These are phyloP conservation scores for Condylostylus longicornis DNA, from an alignment of 1,140 invertebrate species.

Conservation along the genomic window DNA sequence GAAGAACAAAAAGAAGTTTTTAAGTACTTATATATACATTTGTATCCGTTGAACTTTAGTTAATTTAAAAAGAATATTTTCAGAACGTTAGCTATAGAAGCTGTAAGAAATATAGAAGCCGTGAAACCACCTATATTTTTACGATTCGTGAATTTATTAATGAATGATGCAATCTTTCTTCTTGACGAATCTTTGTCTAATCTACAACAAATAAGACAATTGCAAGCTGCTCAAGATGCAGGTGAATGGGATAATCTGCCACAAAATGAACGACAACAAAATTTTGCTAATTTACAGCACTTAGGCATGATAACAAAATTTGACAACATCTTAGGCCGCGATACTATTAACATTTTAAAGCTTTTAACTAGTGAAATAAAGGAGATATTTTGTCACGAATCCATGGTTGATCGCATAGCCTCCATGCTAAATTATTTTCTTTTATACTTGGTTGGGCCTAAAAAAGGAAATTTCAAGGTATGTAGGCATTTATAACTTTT, in stretches of 20 bases:
- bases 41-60: not conserved
- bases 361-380: conserved; percentile 71
- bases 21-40: conserved; percentile 38
- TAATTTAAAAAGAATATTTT: conserved; percentile 14
- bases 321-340: conserved; percentile 80
- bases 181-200: conserved; percentile 74
- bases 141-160: conserved; percentile 83
- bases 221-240: conserved; percentile 53
- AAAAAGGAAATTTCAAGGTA: conserved; percentile 75
- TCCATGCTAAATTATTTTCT: conserved; percentile 94
- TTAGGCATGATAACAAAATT: conserved; percentile 73
- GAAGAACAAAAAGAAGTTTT: conserved; percentile 58
- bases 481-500: conserved; percentile 1
- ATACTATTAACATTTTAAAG: conserved; percentile 75
- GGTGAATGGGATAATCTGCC: conserved; percentile 63
- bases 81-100: conserved; percentile 58
- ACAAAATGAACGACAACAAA: conserved; percentile 58
- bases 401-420: conserved; percentile 84
- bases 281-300: conserved; percentile 57
- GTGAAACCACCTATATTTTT: conserved; percentile 81
- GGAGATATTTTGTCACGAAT: conserved; percentile 77
- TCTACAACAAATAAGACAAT: conserved; percentile 64
- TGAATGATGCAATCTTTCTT: conserved; percentile 91
- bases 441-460: conserved; percentile 72
- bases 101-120: conserved; percentile 77